Evolutionary conservation across 2,113 vertebrate genomes (phyloP).

Genomic region (Rallus limicola): DNA sequence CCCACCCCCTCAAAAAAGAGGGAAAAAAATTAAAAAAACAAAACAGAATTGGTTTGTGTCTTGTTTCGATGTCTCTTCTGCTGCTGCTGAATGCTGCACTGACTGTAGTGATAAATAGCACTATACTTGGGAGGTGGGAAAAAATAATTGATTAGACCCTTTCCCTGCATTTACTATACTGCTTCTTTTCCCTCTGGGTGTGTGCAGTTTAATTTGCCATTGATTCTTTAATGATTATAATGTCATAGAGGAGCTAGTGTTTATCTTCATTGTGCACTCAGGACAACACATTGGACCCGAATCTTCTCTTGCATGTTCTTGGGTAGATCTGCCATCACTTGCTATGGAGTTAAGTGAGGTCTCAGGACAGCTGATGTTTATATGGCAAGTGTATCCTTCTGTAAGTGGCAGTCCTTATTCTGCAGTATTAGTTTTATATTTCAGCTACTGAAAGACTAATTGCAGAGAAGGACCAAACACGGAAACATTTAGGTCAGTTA

Average conservation of each 20-base stretch:
- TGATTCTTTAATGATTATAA: slow-evolving; percentile 75
- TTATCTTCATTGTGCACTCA: slow-evolving; percentile 65
- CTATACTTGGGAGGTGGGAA: not conserved
- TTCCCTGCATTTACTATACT: slow-evolving; percentile 18
- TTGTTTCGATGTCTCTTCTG: not conserved
- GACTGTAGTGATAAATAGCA: slow-evolving; percentile 22
- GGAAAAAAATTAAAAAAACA: not conserved
- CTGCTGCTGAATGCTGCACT: not conserved
- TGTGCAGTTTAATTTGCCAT: slow-evolving; percentile 75
- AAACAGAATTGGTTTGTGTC: not conserved
- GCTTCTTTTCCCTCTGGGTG: slow-evolving; percentile 44
- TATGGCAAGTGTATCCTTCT: not conserved
- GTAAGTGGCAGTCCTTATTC: not conserved
- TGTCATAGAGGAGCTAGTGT: slow-evolving; percentile 34
- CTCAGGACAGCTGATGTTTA: not conserved
- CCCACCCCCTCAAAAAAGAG: not conserved
- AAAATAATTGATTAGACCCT: slow-evolving; percentile 60
- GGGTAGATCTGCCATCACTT: not conserved
- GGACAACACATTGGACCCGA: not conserved
- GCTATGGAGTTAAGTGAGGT: not conserved
- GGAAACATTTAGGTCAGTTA: not conserved
- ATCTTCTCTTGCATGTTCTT: not conserved
- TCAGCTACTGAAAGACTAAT: not conserved
- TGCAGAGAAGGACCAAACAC: not conserved
- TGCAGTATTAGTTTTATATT: slow-evolving; percentile 5